Percentiles rank a stretch among this genome's conserved stretches.
Evolutionary conservation across 1,140 invertebrate genomes (phyloP).

Genomic region (Nasonia longicornis): DNA sequence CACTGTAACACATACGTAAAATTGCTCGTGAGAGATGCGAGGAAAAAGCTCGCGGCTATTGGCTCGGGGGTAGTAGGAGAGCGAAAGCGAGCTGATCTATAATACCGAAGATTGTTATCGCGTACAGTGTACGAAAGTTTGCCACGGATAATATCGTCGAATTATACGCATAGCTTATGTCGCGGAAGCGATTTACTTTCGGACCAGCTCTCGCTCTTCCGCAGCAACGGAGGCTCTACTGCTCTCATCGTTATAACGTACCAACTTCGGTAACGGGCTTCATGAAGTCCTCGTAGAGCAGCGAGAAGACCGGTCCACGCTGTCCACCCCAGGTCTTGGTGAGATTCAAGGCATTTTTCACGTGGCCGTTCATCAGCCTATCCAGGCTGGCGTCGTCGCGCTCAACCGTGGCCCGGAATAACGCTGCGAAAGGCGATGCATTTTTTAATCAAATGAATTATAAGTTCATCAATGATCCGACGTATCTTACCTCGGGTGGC

Average conservation of each 20-base stretch:
- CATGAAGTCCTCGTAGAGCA: slow-evolving; percentile 83
- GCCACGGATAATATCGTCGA: no score
- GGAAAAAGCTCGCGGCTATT: not conserved
- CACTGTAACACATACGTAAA: slow-evolving; percentile 70
- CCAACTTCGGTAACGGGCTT: slow-evolving; percentile 80
- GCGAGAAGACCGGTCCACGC: slow-evolving; percentile 73
- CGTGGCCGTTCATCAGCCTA: slow-evolving; percentile 78
- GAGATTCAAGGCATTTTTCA: slow-evolving; percentile 73
- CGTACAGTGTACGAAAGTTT: no score
- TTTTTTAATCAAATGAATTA: not conserved
- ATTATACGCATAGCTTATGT: no score
- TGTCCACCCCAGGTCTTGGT: slow-evolving; percentile 75
- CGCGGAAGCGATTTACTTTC: no score
- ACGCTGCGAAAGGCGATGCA: not conserved
- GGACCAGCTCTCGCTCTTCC: no score
- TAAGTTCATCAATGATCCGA: not conserved
- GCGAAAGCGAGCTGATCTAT: not conserved
- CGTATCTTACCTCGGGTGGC: not conserved
- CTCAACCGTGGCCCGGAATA: not conserved
- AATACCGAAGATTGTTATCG: no score
- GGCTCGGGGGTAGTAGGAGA: not conserved
- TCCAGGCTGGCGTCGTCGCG: slow-evolving; percentile 62
- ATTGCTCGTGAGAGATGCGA: not conserved
- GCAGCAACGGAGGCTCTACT: not conserved
- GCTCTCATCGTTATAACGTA: slow-evolving; percentile 57